These are phyloP conservation scores for Cosmorhoe ocellata DNA, from an alignment of 2,888 invertebrate species.

Conservation along the genomic window DNA sequence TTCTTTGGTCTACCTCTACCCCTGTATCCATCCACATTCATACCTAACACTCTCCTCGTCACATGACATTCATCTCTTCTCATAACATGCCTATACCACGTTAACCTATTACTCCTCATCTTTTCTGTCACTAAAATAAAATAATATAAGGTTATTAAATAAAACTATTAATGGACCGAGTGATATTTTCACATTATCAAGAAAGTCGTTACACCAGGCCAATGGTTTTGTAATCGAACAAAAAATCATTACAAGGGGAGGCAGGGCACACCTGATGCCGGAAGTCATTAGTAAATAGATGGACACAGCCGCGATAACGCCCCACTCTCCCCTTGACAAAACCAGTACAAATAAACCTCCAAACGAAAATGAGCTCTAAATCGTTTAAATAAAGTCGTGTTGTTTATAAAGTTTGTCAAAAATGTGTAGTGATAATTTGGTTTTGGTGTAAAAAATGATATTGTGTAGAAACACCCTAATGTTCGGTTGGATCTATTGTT, in stretches of 20 bases:
- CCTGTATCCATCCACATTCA: too few relatives aligned
- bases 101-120: too few relatives aligned
- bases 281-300: constrained; percentile 83
- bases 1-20: too few relatives aligned
- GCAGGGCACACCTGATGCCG: constrained; percentile 75
- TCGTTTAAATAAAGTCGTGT: constrained; percentile 18
- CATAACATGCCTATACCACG: too few relatives aligned
- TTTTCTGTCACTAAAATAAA: too few relatives aligned
- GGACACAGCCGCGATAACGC: constrained; percentile 74
- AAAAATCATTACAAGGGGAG: constrained; percentile 61
- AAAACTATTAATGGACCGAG: neutral
- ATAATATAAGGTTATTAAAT: neutral
- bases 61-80: too few relatives aligned
- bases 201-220: constrained; percentile 32
- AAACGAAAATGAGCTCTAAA: constrained; percentile 22
- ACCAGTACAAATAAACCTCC: neutral
- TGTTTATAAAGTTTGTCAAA: constrained; percentile 15
- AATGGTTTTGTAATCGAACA: constrained; percentile 33
- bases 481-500: constrained; percentile 64
- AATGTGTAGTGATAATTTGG: constrained; percentile 40
- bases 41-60: too few relatives aligned
- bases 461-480: constrained; percentile 70
- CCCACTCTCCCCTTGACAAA: constrained; percentile 59
- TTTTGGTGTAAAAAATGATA: constrained; percentile 65
- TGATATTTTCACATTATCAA: constrained; percentile 16